Conservation (phyloP, 2,888 invertebrate genomes). For the Kuschelorhynchus macadamiae region DNA sequence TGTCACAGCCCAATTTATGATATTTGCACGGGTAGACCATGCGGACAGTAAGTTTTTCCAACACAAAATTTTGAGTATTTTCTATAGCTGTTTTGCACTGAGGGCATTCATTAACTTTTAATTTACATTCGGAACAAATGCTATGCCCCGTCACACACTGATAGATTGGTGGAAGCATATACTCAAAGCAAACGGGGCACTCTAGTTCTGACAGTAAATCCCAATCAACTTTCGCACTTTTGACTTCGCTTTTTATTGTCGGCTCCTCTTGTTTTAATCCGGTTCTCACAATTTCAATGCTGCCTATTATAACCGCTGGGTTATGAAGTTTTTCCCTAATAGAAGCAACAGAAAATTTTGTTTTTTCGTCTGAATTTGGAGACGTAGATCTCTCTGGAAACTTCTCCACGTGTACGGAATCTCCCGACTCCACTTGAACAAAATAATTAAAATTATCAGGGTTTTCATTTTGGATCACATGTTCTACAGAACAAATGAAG, state of each 20-base stretch:
- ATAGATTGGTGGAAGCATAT: constrained; percentile 63
- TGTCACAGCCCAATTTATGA: constrained; percentile 56
- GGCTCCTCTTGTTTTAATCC: constrained; percentile 17
- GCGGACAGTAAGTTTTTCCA: constrained; percentile 58
- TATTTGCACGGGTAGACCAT: constrained; percentile 62
- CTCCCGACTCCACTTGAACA: constrained; percentile 36
- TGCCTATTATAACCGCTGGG: constrained; percentile 48
- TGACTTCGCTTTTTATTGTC: constrained; percentile 4
- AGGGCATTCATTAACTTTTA: constrained; percentile 55
- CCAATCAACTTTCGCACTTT: constrained; percentile 49
- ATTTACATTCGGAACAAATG: constrained; percentile 57
- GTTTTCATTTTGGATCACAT: constrained; percentile 44
- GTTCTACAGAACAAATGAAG: constrained; percentile 49
- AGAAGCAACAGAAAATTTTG: constrained; percentile 52
- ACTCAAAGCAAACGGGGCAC: constrained; percentile 64
- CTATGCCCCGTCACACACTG: constrained; percentile 64
- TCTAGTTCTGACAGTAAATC: constrained; percentile 56
- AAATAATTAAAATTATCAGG: constrained; percentile 46
- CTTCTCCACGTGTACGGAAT: constrained; percentile 43
- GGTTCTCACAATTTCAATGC: constrained; percentile 47
- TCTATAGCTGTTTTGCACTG: constrained; percentile 56
- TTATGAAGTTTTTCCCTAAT: constrained; percentile 51
- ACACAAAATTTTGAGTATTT: constrained; percentile 60
- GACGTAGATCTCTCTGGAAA: constrained; percentile 35
- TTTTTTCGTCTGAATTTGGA: constrained; percentile 42